Conservation (phyloP, 2,797 vertebrate species). For the Loriculus beryllinus region DNA sequence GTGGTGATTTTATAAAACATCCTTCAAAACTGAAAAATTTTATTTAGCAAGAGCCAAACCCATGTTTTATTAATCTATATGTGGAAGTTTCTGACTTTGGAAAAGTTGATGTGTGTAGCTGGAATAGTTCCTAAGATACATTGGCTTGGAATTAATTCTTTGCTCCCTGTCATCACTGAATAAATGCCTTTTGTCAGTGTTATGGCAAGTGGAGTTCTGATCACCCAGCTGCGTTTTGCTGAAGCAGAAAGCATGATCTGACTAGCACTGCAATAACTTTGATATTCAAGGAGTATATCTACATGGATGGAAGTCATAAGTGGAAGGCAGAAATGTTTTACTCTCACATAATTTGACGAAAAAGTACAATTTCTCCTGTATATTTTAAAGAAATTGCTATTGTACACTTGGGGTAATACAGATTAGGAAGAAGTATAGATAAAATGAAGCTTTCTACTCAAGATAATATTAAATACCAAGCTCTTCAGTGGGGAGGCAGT, state of each 20-base stretch:
- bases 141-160: constrained; percentile 9
- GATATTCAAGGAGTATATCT: not conserved
- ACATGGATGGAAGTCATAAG: not conserved
- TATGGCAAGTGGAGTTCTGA: not conserved
- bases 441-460: not conserved
- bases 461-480: not conserved
- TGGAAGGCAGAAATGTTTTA: not conserved
- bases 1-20: not conserved
- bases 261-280: not conserved
- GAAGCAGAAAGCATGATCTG: not conserved
- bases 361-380: not conserved
- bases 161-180: not conserved
- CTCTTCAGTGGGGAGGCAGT: not conserved
- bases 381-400: not conserved
- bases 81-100: constrained; percentile 10
- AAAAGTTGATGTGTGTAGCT: constrained; percentile 4
- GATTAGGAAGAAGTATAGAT: not conserved
- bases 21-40: not conserved
- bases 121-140: constrained; percentile 9
- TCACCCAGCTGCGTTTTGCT: not conserved
- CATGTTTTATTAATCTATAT: constrained; percentile 5
- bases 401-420: not conserved
- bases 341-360: not conserved
- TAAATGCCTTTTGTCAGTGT: not conserved
- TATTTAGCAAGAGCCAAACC: not conserved